Base-by-base conservation (phyloP, 2,888 invertebrate genomes). In the Cantharis lateralis region DNA sequence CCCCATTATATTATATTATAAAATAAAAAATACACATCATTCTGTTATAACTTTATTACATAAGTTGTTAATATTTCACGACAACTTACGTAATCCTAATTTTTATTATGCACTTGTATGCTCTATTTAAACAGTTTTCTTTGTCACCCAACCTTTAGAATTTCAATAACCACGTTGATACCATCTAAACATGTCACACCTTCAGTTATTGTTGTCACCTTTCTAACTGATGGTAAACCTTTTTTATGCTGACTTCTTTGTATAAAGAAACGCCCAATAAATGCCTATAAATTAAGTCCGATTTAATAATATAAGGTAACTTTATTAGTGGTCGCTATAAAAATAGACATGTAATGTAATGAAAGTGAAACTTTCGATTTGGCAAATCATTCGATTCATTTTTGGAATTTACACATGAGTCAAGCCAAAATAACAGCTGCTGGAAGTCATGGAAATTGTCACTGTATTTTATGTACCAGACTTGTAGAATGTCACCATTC, bases 381-480 rank as follows among this genome's bases (percentile, higher is more conserved):
- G 64, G 20, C 24, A 24, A 66, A 66, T 66, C 64, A 13, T 20
- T 20, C 16, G 64, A 66, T 66, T 66, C 20, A 20, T 66, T 66
- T 66, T 66, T 66, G 20, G n/a, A 13, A 20, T 66, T 20, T 66
- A 66, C 18, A 66, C 11, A 18, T 66, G 24, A 66, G 20, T 24
- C 64, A n/a, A n/a, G n/a, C 11, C 64, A 24, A 66, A 66, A 66
- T 9, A 66, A 20, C 24, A 66, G 24, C 18, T 18, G 24, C 13
- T n/a, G 7, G 18, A 24, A 72, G 62, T 71, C 71, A 71, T 69
- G 13, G 10, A 68, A 20, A 66, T 72, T 70, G 72, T 72, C 70
- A 72, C 72, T 26, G 20, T 72, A 28, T 64, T 74, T 73, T 77
- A 77, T 48, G 68, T 77, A 74, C 74, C 77, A 71, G 69, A 70